Evolutionary conservation across 2,888 invertebrate genomes (phyloP).

Genomic region (Lepidonotus clava): DNA sequence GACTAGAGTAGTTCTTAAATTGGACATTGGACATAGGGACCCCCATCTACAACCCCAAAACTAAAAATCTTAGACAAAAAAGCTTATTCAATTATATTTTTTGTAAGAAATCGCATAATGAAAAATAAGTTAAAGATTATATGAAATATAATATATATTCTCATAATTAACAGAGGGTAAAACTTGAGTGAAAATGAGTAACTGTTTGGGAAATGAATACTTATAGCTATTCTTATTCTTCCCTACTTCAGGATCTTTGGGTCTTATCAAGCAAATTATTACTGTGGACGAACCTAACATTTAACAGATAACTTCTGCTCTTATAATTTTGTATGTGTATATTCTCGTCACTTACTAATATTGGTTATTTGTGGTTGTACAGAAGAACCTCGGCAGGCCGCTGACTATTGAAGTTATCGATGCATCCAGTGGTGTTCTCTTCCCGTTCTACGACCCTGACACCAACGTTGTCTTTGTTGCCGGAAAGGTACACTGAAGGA

Average conservation of each 20-base stretch:
- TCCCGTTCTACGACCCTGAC: constrained; percentile 97
- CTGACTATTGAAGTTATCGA: constrained; percentile 79
- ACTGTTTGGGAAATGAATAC: too few species aligned
- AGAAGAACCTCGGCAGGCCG: constrained; percentile 78
- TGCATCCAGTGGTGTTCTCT: constrained; percentile 95
- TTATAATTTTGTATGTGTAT: neutral
- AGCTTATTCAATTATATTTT: too few species aligned
- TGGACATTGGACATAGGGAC: too few species aligned
- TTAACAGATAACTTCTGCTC: neutral
- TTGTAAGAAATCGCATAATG: too few species aligned
- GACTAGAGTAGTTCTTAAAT: too few species aligned
- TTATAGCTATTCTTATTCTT: neutral
- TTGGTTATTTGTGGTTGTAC: too few species aligned
- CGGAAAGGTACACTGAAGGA: constrained; percentile 94
- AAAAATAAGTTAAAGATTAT: too few species aligned
- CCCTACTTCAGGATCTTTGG: neutral
- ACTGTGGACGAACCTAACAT: neutral
- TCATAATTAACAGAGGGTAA: too few species aligned
- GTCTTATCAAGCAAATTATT: neutral
- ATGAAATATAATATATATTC: too few species aligned
- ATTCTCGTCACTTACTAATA: neutral
- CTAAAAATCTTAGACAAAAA: too few species aligned
- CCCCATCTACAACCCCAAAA: too few species aligned
- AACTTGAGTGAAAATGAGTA: too few species aligned
- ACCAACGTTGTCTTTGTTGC: constrained; percentile 96